phyloP scores from a whole-genome alignment of 2,888 invertebrate species.

The Pammene aurita region DNA sequence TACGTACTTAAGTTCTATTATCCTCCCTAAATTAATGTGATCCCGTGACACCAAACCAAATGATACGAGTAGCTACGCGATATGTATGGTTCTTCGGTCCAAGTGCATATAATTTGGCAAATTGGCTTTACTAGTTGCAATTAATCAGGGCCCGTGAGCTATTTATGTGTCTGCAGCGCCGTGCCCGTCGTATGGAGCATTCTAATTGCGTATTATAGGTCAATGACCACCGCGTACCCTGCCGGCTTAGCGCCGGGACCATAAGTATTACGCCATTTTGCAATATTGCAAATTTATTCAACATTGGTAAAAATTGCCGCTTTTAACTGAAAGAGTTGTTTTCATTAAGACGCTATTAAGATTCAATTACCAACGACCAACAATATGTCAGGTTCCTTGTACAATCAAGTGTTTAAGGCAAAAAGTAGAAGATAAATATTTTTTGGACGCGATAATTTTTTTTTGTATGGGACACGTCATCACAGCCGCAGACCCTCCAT shows the following conservation, averaged over 20 bases:
- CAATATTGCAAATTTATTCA: constrained; percentile 61
- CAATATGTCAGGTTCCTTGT: no score
- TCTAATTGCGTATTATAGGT: constrained; percentile 82
- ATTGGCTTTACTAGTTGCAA: constrained; percentile 49
- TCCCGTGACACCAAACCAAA: not conserved
- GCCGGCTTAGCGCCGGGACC: constrained; percentile 59
- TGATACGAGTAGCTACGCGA: not conserved
- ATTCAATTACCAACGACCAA: no score
- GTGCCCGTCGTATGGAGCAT: constrained; percentile 76
- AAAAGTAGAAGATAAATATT: no score
- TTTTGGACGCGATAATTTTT: no score
- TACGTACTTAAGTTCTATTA: no score
- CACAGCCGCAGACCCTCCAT: no score
- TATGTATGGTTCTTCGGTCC: not conserved
- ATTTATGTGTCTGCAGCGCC: constrained; percentile 73
- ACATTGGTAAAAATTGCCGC: not conserved
- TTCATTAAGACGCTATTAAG: no score
- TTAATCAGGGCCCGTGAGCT: constrained; percentile 71
- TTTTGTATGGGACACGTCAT: no score
- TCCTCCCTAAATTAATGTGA: no score
- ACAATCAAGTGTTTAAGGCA: not conserved
- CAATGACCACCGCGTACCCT: constrained; percentile 67
- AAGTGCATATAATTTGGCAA: constrained; percentile 30
- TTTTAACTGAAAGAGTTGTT: no score
- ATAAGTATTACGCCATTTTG: constrained; percentile 67